Base-by-base conservation (phyloP, 2,888 invertebrate species). In the Sturmia bella region DNA sequence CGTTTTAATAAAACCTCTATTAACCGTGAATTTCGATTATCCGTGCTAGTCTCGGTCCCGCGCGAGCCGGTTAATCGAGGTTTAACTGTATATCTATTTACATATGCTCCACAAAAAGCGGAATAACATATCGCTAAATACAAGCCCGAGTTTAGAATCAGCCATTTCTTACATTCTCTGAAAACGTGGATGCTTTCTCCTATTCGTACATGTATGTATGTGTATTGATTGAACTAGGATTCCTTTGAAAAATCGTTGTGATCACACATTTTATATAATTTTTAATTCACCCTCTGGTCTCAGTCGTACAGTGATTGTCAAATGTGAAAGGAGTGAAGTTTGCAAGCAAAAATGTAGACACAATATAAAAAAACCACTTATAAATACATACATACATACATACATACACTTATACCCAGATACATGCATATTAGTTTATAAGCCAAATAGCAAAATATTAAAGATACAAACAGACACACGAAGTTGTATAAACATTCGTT, bases 361-460 rank as follows among this genome's bases (percentile, higher is more conserved):
- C 45, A 59, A 43, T 21, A 50, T 41, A 13, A 43, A 13, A 39
- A 19, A 1, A 19, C 32, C 32, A 63, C 41, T 50, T 24, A 24
- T 24, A 17, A 57, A 4, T 17, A 12, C 11, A 1, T 43, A 48
- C 48, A 57, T 6, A 50, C 27, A 24, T 41, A 15, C 21, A 48
- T 13, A 12, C 1, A 45, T 63, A 27, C n/a, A 7, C 9, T 7
- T 3, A 17, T 17, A 56, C n/a, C n/a, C n/a, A n/a, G n/a, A n/a
- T n/a, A n/a, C n/a, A n/a, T n/a, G n/a, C 17, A 39, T 5, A 2
- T 39, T 48, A 45, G 64, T 66, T 41, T 63, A 39, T 48, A 64
- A 77, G 27, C 13, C 12, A 78, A 64, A 64, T 50, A 50, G 48
- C 1, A 56, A 64, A 57, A 77, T 70, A 70, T 48, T 56, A 63